A percentile compares a stretch with the other conserved stretches of the same genome.
Evolutionary conservation across 1,140 invertebrate genomes (phyloP).

Genomic region (Aphelinus certus): DNA sequence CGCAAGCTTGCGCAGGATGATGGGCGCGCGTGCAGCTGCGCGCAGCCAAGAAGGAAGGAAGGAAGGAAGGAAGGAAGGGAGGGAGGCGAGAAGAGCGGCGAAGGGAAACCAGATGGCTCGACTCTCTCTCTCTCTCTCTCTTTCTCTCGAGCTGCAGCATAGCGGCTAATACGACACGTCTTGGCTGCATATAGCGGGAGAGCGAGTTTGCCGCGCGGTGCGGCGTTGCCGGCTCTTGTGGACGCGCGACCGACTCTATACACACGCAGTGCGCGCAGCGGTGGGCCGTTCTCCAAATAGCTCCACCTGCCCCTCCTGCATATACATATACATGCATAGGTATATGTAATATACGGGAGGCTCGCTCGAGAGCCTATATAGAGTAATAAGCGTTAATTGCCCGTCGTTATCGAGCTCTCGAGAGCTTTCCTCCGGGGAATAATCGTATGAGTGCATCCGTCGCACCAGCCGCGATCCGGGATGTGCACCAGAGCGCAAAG

Average conservation of each 20-base stretch:
- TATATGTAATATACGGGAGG: too few species aligned
- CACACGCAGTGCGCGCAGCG: constrained; percentile 43
- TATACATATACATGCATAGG: too few species aligned
- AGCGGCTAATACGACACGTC: constrained; percentile 7
- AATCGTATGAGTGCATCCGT: too few species aligned
- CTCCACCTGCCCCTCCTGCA: constrained; percentile 57
- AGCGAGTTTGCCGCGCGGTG: too few species aligned
- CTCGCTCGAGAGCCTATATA: too few species aligned
- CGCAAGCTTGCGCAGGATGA: constrained; percentile 6
- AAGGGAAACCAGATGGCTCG: constrained; percentile 34
- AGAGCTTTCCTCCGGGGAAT: too few species aligned
- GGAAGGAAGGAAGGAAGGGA: constrained; percentile 20
- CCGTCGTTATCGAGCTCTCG: too few species aligned
- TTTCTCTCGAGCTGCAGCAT: too few species aligned
- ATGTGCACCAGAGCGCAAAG: too few species aligned
- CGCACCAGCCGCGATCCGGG: too few species aligned
- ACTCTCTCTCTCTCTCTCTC: neutral
- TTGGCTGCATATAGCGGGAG: neutral
- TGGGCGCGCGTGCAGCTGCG: constrained; percentile 25
- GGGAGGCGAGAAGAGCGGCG: neutral
- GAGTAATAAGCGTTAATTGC: too few species aligned
- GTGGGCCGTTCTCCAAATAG: constrained; percentile 63
- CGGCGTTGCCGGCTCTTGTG: constrained; percentile 15
- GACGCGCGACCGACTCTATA: neutral
- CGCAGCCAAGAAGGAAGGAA: constrained; percentile 43